phyloP scores from a whole-genome alignment of 2,888 invertebrate genomes.

The Acheta domesticus region DNA sequence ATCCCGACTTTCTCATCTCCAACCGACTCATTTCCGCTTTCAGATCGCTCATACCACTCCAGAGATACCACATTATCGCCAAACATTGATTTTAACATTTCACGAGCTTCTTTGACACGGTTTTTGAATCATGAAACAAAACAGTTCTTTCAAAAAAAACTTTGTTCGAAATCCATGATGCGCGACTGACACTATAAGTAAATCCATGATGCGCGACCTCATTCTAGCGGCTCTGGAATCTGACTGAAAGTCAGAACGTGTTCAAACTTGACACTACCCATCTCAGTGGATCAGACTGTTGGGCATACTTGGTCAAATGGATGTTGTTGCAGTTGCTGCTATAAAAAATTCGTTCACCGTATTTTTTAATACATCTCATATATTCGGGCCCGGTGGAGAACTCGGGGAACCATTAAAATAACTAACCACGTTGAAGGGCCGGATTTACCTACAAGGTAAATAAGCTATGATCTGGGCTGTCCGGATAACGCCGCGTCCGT shows the following conservation, averaged over 20 bases:
- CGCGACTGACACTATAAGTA: not conserved
- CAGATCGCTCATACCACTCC: not conserved
- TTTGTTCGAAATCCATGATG: not conserved
- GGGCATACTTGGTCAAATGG: not conserved
- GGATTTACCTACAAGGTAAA: too few species aligned
- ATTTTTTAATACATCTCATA: not conserved
- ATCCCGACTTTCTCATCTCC: not conserved
- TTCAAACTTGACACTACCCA: not conserved
- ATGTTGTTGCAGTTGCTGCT: not conserved
- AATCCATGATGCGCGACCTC: too few species aligned
- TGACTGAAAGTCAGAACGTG: slow-evolving; percentile 12
- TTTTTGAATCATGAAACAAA: not conserved
- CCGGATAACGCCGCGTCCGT: too few species aligned
- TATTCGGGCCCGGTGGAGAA: not conserved
- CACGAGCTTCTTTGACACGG: not conserved
- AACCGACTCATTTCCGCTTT: not conserved
- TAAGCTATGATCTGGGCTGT: too few species aligned
- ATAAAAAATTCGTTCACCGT: not conserved
- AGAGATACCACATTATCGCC: not conserved
- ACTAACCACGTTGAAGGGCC: too few species aligned
- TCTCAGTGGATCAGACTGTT: not conserved
- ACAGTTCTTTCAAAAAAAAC: not conserved
- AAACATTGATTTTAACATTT: not conserved
- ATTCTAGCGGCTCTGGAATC: not conserved
- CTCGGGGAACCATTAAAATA: too few species aligned